phyloP scores from a whole-genome alignment of 1,140 invertebrate species.

The Argopecten irradians region DNA sequence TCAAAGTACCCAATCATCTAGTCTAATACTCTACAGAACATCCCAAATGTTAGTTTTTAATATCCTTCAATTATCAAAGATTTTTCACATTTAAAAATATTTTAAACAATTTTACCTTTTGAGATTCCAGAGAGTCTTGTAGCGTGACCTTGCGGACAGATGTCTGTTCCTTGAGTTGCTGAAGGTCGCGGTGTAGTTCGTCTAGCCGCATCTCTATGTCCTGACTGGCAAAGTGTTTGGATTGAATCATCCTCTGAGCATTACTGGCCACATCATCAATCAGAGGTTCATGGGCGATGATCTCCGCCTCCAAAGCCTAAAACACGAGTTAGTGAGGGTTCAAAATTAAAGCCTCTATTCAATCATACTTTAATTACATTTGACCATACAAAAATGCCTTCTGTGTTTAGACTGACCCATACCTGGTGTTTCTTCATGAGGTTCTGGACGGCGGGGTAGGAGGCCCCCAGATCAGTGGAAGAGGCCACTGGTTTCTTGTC shows the following conservation, averaged over 20 bases:
- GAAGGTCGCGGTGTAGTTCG: slow-evolving; percentile 91
- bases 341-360: no score
- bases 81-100: not conserved
- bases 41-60: not conserved
- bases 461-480: slow-evolving; percentile 93
- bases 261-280: slow-evolving; percentile 91
- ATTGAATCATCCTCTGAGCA: slow-evolving; percentile 93
- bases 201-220: slow-evolving; percentile 91
- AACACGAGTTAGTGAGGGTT: not conserved
- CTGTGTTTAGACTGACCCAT: slow-evolving; percentile 77
- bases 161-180: slow-evolving; percentile 82
- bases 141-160: slow-evolving; percentile 93
- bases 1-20: not conserved
- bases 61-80: not conserved
- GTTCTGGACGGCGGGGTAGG: slow-evolving; percentile 98
- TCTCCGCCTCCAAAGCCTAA: slow-evolving; percentile 82
- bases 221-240: slow-evolving; percentile 93
- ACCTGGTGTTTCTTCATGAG: slow-evolving; percentile 99
- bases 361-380: no score
- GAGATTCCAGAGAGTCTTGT: slow-evolving; percentile 97
- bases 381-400: no score
- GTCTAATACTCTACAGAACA: not conserved
- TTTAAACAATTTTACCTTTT: slow-evolving; percentile 76
- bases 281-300: slow-evolving; percentile 96
- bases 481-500: slow-evolving; percentile 98